Percentiles rank a stretch among this genome's conserved stretches.
Conservation (phyloP, 2,888 invertebrate species). For the Chalcosyrphus nemorum region DNA sequence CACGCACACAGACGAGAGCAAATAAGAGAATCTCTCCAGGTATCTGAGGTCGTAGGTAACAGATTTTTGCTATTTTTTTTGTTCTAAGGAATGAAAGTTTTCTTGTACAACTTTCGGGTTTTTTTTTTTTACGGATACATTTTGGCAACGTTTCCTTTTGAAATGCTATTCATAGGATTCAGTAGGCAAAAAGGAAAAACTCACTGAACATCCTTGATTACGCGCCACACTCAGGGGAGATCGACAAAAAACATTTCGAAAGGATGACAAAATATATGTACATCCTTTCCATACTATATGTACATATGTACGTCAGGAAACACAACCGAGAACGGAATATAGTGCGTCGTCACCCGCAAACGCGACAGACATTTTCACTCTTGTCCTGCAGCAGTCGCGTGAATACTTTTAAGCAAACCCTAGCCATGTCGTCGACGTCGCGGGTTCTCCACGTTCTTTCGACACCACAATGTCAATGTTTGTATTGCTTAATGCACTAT, state of each 20-base stretch:
- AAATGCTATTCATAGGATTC: conserved; percentile 25
- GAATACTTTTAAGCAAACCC: conserved; percentile 27
- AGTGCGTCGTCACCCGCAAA: background rate
- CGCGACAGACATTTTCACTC: conserved; percentile 23
- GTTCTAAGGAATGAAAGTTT: conserved; percentile 20
- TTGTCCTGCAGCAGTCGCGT: conserved; percentile 48
- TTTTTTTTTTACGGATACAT: background rate
- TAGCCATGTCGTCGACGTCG: background rate
- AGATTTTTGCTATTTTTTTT: conserved; percentile 23
- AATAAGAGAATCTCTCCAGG: background rate
- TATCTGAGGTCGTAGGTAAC: background rate
- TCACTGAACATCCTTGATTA: conserved; percentile 67
- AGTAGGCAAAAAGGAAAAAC: background rate
- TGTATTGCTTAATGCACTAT: conserved; percentile 69
- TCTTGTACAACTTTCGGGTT: background rate
- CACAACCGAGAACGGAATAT: background rate
- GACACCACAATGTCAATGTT: conserved; percentile 70
- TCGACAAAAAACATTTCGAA: background rate
- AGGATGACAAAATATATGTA: conserved; percentile 49
- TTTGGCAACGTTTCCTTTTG: conserved; percentile 48
- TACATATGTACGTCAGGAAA: background rate
- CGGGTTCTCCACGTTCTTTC: background rate
- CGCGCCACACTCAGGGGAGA: conserved; percentile 29
- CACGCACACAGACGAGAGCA: conserved; percentile 9
- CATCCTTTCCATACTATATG: background rate